Evolutionary conservation across 2,888 invertebrate genomes (phyloP).

Genomic region (Ornithoptera priamus): DNA sequence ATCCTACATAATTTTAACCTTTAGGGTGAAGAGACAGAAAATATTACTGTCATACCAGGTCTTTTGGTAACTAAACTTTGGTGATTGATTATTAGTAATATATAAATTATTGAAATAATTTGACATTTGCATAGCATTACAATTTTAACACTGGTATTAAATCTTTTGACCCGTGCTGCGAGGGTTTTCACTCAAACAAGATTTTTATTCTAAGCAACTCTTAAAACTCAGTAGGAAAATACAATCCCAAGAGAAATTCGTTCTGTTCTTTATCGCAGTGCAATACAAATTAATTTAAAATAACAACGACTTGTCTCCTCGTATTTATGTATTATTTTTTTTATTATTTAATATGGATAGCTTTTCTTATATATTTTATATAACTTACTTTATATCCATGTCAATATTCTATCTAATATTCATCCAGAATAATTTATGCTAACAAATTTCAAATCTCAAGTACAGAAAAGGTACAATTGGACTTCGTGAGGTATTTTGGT

Average conservation of each 20-base stretch:
- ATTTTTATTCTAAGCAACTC: not conserved
- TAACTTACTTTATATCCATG: too few relatives aligned
- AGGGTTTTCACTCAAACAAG: not conserved
- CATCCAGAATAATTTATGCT: not conserved
- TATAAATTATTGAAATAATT: too few relatives aligned
- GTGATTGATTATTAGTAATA: too few relatives aligned
- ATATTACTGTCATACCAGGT: too few relatives aligned
- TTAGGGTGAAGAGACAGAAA: too few relatives aligned
- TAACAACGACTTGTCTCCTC: not conserved
- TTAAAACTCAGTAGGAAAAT: not conserved
- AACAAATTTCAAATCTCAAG: not conserved
- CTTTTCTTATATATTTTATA: too few relatives aligned
- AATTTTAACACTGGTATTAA: not conserved
- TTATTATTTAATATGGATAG: not conserved
- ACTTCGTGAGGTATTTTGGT: constrained; percentile 51
- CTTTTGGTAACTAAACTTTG: too few relatives aligned
- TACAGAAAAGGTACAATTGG: not conserved
- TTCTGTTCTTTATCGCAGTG: constrained; percentile 9
- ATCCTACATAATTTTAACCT: too few relatives aligned
- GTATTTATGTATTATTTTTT: not conserved
- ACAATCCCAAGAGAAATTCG: constrained; percentile 5
- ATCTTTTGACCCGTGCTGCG: not conserved
- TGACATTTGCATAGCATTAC: too few relatives aligned
- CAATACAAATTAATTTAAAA: constrained; percentile 11
- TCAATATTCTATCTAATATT: not conserved